These are phyloP conservation scores for Talpa occidentalis DNA, from an alignment of 2,113 vertebrate genomes.

Conservation along the genomic window DNA sequence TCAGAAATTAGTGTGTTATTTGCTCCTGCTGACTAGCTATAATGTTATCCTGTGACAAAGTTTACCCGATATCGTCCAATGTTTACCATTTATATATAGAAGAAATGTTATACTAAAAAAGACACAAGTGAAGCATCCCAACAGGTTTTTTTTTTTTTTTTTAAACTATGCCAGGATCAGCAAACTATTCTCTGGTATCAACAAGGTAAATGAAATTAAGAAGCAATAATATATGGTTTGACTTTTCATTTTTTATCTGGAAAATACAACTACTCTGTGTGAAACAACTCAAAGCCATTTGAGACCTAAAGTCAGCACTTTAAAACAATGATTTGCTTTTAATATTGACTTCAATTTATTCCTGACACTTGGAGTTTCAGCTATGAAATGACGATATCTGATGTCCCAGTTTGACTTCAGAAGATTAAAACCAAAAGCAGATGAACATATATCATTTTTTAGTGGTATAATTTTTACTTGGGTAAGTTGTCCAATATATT, in stretches of 20 bases:
- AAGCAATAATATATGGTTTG: background rate
- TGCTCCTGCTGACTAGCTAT: background rate
- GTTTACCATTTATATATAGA: background rate
- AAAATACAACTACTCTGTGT: background rate
- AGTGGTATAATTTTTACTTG: constrained; percentile 35
- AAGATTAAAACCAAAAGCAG: constrained; percentile 62
- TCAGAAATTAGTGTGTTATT: background rate
- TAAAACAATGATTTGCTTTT: constrained; percentile 63
- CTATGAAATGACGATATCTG: constrained; percentile 37
- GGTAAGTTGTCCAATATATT: constrained; percentile 66
- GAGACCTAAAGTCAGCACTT: constrained; percentile 45
- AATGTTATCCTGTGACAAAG: background rate
- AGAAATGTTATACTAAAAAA: background rate
- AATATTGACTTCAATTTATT: constrained; percentile 47
- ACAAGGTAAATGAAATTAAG: constrained; percentile 19
- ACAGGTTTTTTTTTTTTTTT: background rate
- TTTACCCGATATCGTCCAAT: background rate
- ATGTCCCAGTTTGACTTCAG: constrained; percentile 53
- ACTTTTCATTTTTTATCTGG: background rate
- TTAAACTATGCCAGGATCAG: background rate
- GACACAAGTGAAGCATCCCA: background rate
- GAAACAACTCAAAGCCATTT: background rate
- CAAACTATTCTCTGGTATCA: background rate
- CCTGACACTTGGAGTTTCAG: constrained; percentile 53
- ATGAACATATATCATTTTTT: constrained; percentile 52